Evolutionary conservation across 2,797 vertebrate genomes (phyloP), one percentile per base, ranked within the genome.

Genomic region (Chromobotia macracanthus): DNA sequence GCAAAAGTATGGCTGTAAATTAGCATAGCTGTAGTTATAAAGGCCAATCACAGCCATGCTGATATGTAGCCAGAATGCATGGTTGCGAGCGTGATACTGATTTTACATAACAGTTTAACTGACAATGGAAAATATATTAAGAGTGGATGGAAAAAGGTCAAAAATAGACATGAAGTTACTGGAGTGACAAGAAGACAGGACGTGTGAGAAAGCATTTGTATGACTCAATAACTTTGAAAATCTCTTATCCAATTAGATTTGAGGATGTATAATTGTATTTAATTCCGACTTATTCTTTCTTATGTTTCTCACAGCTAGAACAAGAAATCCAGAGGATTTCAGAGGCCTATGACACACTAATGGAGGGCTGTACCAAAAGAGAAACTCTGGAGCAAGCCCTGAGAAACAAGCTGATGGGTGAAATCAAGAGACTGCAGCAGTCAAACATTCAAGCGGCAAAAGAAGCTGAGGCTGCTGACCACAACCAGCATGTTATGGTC

Each of bases 281-380:
- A 2, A 77, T 53, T 80, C 60, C 64, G 58, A 48, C 38, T 65
- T 1, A 21, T 7, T 60, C 13, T 41, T 64, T 48, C 72, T 72
- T 78, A 18, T 74, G 44, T 65, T 53, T 4, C 15, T 71, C 51
- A 7, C 87, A 99, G 98, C 88, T 99, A 94, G 98, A 99, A 90
- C 94, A 94, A 0, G 98, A 99, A 92, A 97, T 99, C 87, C 95
- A 97, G 90, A 91, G 94, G 77, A 97, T 99, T 87, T 99, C 96
- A 0, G 96, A 98, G 89, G 97, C 96, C 86, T 98, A 99, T 0
- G 95, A 97, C 87, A 97, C 95, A 70, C 93, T 99, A 16, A 96
- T 96, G 85, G 95, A 96, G 89, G 95, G 96, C 0, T 97, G 97
- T 77, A 92, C 93, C 82, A 99, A 99, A 89, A 91, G 97, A 46